phyloP scores from a whole-genome alignment of 1,140 invertebrate genomes.

The Amphibalanus amphitrite region DNA sequence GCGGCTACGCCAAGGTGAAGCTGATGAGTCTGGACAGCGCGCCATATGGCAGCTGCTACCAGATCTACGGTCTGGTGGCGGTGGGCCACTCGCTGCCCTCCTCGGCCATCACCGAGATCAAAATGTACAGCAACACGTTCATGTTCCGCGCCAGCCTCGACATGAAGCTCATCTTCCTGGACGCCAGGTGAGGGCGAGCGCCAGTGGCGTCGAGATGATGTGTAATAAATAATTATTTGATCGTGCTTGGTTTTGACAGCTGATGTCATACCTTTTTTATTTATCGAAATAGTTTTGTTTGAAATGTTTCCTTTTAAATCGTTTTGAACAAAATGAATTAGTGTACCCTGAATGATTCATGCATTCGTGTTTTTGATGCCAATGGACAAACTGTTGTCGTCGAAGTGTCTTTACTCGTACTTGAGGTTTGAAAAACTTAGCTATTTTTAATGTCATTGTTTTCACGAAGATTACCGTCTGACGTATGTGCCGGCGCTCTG shows the following conservation, averaged over 20 bases:
- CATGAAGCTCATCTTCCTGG: constrained; percentile 84
- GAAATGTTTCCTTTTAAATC: neutral
- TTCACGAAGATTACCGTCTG: no score
- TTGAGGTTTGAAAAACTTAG: no score
- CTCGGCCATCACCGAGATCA: constrained; percentile 88
- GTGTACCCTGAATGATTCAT: no score
- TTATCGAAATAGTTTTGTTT: neutral
- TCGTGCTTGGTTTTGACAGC: neutral
- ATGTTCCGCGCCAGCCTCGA: constrained; percentile 67
- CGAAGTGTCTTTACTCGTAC: no score
- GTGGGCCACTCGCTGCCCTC: constrained; percentile 89
- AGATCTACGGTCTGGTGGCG: constrained; percentile 80
- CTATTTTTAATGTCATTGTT: neutral
- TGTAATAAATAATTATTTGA: neutral
- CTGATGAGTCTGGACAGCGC: constrained; percentile 32
- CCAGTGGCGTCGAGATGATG: neutral
- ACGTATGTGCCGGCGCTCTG: no score
- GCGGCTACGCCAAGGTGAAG: constrained; percentile 78
- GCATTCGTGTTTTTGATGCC: no score
- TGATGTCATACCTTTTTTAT: neutral
- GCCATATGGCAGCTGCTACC: constrained; percentile 32
- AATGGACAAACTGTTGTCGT: no score
- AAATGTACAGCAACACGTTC: constrained; percentile 93
- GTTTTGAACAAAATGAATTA: neutral
- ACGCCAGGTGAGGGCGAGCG: constrained; percentile 85